Evolutionary conservation across 2,113 vertebrate genomes (phyloP), one percentile per base, ranked within the genome.

Genomic region (Hyperoodon ampullatus): DNA sequence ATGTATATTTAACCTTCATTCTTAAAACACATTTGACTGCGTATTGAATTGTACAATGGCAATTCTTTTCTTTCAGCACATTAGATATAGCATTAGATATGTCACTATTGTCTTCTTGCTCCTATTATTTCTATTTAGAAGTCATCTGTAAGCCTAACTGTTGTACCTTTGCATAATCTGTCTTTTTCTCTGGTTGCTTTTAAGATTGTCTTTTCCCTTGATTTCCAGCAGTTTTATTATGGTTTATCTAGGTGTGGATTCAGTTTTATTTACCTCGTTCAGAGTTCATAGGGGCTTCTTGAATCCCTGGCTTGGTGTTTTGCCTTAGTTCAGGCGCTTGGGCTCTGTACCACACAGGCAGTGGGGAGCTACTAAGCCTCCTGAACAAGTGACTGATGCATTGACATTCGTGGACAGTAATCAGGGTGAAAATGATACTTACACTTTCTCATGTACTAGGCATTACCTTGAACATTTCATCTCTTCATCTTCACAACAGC

Each of bases 341-440:
- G n/a, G 39, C 44, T 53, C 0, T 6, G 1, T 1, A 0, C 42
- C 1, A 0, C 58, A 1, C 5, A 2, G 10, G 28, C 68, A 19
- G 21, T 3, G 0, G 16, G 66, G 23, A 24, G 61, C n/a, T 12
- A 0, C 68, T 28, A 24, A 65, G 61, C 55, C 24, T 78, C 30
- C 8, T 11, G 15, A 53, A 12, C 6, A 1, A 24, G 47, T n/a
- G 28, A 26, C 1, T 0, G 24, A 3, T 0, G 0, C 1, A 5
- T 8, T 19, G 4, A 10, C 19, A 1, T 24, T 19, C 13, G 13
- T 58, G 28, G 5, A 53, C 1, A 6, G 3, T 44, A 2, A 24
- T 10, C 15, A 65, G 0, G 0, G 8, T 60, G 23, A 14, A 28
- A 16, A 19, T 6, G 8, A 12, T 2, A 16, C 33, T 77, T 24